Evolutionary conservation across 37 sponge, comb jelly and placozoan species (phyloP), one percentile per base, ranked within the genome.

Genomic region (Aphrocallistes beatrix): DNA sequence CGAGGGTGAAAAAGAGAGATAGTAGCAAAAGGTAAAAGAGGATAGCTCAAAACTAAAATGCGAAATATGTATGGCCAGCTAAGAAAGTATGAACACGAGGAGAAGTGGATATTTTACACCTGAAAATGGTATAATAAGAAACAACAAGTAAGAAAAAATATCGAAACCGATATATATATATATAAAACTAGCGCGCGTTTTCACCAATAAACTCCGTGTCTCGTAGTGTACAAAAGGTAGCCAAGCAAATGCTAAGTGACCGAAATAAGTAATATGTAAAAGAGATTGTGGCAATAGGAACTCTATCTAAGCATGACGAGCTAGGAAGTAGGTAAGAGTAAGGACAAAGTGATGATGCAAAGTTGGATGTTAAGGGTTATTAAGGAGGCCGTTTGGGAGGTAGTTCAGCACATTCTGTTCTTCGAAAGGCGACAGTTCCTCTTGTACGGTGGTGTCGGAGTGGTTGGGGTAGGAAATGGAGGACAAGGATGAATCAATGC

Each of bases 211-310:
- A 60, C 6, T 60, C n/a, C 32, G 34, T 1, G 75, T 19, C 34
- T 47, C 17, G 49, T 47, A 47, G 49, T 47, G 49, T 60, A n/a
- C n/a, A 13, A 60, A 60, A 60, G 75, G 75, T 60, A 60, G 75
- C 75, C 75, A 60, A 30, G n/a, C n/a, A 42, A 25, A 60, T 60
- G n/a, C n/a, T n/a, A 60, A 60, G 75, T 60, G 75, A 60, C 75
- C 75, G n/a, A 60, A 30, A 60, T 60, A 60, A 60, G 75, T 60
- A 60, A 60, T 60, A 60, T 32, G 75, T 6, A 30, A 60, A 60
- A 60, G 75, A 60, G 75, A 32, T 60, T 25, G n/a, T 13, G 75
- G 45, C n/a, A n/a, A n/a, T n/a, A n/a, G n/a, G n/a, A n/a, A n/a
- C n/a, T n/a, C n/a, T n/a, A n/a, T n/a, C n/a, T n/a, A n/a, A n/a